Evolutionary conservation across 1,140 invertebrate species (phyloP), one percentile per base, ranked within the genome.

Genomic region (Drosophila littoralis): DNA sequence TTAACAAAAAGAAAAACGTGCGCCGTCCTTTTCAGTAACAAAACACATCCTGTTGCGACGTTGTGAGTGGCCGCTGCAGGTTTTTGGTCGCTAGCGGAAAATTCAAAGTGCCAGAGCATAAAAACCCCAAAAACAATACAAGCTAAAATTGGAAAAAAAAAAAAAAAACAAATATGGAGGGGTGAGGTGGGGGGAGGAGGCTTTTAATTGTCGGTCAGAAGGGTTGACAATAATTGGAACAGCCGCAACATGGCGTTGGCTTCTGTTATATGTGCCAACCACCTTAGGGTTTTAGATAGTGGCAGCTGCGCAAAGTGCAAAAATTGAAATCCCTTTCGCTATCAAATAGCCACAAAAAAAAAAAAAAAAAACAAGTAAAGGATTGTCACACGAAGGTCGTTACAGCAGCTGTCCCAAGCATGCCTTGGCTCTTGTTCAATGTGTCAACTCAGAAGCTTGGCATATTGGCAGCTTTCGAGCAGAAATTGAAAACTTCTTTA

Each of bases 211-310:
- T 51, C 64, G 61, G 69, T 76, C 69, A 66, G 76, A 70, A 35
- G 36, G 77, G 50, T 36, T 76, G 70, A 86, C 74, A 65, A 82
- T 78, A 85, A 85, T 86, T 81, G 75, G 64, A 88, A 61, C 78
- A 81, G 50, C 82, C 51, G 58, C 46, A 67, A 72, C 52, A 43
- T 59, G 46, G 22, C 61, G 12, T 72, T 58, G 36, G 42, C 33
- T 50, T 45, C 57, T 75, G 69, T 65, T 46, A 54, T 43, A 50
- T 40, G 58, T 73, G 63, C 80, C 42, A 57, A 48, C 32, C 35
- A 42, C 22, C 22, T 28, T 55, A 40, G 42, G 65, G 54, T 71
- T 55, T 40, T 55, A 65, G 66, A 42, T 42, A 13, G 54, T 33
- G 28, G 50, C 43, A 57, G 36, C 45, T 17, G 33, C 59, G 63